Evolutionary conservation across 2,888 invertebrate species (phyloP).

Genomic region (Iphiclides podalirius): DNA sequence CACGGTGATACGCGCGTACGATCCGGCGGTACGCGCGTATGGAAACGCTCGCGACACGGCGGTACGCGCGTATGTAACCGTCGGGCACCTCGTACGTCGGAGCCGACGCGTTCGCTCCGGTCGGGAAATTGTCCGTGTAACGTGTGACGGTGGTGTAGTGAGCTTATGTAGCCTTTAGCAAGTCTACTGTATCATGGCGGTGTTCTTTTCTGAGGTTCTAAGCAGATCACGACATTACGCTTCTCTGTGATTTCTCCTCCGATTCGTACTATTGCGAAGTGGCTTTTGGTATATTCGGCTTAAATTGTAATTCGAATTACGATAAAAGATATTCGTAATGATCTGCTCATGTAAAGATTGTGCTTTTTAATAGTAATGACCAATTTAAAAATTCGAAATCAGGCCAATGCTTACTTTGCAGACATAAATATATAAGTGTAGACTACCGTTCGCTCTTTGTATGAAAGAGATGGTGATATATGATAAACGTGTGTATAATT

Average conservation of each 20-base stretch:
- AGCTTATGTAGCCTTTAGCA: too few species aligned
- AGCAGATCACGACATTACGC: constrained; percentile 36
- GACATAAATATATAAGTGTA: too few species aligned
- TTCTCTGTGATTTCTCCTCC: constrained; percentile 29
- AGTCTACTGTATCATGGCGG: background rate
- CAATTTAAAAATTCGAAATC: too few species aligned
- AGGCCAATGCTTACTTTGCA: too few species aligned
- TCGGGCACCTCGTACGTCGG: too few species aligned
- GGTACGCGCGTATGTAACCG: too few species aligned
- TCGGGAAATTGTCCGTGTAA: too few species aligned
- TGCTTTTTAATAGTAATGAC: too few species aligned
- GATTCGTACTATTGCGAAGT: constrained; percentile 16
- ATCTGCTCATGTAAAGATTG: background rate
- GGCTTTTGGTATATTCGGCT: too few species aligned
- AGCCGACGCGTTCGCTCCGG: too few species aligned
- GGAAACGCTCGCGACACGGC: too few species aligned
- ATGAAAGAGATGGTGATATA: background rate
- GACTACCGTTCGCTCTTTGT: background rate
- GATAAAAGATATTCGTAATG: background rate
- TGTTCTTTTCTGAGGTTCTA: constrained; percentile 45
- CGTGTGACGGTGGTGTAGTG: too few species aligned
- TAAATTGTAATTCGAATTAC: background rate
- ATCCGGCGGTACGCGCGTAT: background rate
- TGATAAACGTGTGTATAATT: background rate
- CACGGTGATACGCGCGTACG: constrained; percentile 5